Evolutionary conservation across 2,888 invertebrate genomes (phyloP), one percentile per base, ranked within the genome.

Genomic region (Orchestes rusci): DNA sequence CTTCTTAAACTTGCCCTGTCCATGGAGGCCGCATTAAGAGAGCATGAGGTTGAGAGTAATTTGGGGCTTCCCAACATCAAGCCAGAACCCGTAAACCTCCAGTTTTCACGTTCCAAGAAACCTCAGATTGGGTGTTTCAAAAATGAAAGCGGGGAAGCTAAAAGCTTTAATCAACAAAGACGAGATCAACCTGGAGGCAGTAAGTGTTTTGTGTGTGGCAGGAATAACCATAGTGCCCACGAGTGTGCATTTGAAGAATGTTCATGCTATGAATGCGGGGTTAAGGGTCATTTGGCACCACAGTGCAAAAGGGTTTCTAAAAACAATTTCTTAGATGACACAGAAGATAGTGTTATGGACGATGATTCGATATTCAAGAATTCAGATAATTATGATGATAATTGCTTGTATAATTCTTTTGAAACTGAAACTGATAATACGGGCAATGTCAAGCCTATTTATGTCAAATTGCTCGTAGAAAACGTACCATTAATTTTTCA

Each of bases 401-500:
- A n/a, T n/a, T n/a, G n/a, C n/a, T n/a, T n/a, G n/a, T n/a, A n/a
- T n/a, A n/a, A n/a, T n/a, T n/a, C n/a, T n/a, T n/a, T n/a, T n/a
- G n/a, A n/a, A n/a, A n/a, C n/a, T 30, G 12, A 30, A 8, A 30
- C 16, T 10, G 7, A 39, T 16, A 20, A 4, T 15, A 30, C 19
- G 34, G 40, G 39, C 16, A 44, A 50, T 34, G 31, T 39, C 28
- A 43, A 39, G 29, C 39, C 42, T n/a, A 38, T 30, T 39, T 45
- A 31, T 38, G 23, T 42, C 7, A 47, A 50, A 20, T 43, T 50
- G 16, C 2, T 30, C 3, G 36, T 35, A 8, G 46, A 50, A 39
- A 40, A 44, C n/a, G 34, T 50, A 23, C 47, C 43, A 13, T 30
- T 50, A 19, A 41, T 35, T 50, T 50, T 50, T 39, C 41, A 50